These are phyloP conservation scores for Adelognathus sp. DNA, from an alignment of 2,888 invertebrate genomes.

Conservation along the genomic window DNA sequence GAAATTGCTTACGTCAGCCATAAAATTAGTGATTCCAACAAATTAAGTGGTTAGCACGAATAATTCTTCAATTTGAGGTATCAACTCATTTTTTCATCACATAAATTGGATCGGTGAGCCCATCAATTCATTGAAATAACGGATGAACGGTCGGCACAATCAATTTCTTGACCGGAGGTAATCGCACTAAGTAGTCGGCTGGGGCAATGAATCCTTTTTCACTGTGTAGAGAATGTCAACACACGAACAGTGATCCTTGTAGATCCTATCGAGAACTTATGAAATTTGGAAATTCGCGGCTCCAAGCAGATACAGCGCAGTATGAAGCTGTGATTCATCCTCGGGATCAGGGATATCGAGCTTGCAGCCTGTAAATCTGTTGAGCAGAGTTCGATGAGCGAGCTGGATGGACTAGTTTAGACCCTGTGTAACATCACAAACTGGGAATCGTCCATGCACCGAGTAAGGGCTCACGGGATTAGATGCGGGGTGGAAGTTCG, in stretches of 20 bases:
- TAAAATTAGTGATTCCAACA: too few relatives aligned
- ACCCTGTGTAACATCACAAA: constrained; percentile 22
- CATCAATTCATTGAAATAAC: too few relatives aligned
- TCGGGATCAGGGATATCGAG: constrained; percentile 52
- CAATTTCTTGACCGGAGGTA: too few relatives aligned
- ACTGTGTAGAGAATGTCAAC: too few relatives aligned
- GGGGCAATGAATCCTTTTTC: too few relatives aligned
- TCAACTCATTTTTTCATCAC: too few relatives aligned
- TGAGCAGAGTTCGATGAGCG: constrained; percentile 38
- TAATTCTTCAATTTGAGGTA: too few relatives aligned
- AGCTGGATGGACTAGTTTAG: constrained; percentile 13
- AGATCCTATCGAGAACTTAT: constrained; percentile 39
- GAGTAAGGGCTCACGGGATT: constrained; percentile 54
- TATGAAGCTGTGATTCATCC: constrained; percentile 37
- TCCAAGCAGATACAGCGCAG: background rate
- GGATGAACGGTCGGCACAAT: too few relatives aligned
- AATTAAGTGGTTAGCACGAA: too few relatives aligned
- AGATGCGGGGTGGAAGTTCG: constrained; percentile 53
- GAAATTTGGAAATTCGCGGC: constrained; percentile 33
- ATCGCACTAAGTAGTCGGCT: too few relatives aligned
- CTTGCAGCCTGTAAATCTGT: constrained; percentile 54
- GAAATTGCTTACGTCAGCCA: too few relatives aligned
- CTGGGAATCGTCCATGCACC: constrained; percentile 20
- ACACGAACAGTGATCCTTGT: background rate
- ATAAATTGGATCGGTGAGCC: too few relatives aligned